Conservation (phyloP, 2,797 vertebrate genomes). For the Dendrocincla fuliginosa region DNA sequence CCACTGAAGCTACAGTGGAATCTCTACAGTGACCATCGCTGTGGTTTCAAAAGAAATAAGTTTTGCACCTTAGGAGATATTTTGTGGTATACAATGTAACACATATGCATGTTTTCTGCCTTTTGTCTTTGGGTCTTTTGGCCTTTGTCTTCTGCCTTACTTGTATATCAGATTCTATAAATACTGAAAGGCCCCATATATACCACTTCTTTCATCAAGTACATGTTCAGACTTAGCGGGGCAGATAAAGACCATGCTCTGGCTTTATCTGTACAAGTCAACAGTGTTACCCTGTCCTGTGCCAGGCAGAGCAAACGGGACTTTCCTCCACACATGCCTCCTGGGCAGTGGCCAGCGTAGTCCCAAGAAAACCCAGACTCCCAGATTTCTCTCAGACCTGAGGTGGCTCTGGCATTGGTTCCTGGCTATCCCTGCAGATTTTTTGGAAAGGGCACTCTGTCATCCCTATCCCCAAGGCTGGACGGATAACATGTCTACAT, state of each 20-base stretch:
- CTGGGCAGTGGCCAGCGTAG: neutral
- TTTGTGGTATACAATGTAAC: neutral
- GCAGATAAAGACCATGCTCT: neutral
- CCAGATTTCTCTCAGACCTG: neutral
- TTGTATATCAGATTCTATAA: neutral
- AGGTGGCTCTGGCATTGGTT: accelerated
- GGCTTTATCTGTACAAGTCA: neutral
- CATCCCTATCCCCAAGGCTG: accelerated
- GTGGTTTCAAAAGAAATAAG: neutral
- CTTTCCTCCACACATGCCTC: accelerated
- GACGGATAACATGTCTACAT: accelerated
- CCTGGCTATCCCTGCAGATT: neutral
- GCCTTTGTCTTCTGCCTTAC: neutral
- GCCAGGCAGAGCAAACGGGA: neutral
- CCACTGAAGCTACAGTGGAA: neutral
- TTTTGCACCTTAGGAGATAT: neutral
- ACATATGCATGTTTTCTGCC: neutral
- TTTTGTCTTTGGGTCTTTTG: neutral
- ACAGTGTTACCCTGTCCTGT: accelerated
- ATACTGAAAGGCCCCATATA: neutral
- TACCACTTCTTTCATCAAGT: neutral
- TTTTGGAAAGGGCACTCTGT: neutral
- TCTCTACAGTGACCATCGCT: accelerated
- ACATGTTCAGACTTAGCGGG: neutral
- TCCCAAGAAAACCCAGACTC: neutral